A percentile compares a stretch with the other conserved stretches of the same genome.
phyloP scores from a whole-genome alignment of 2,113 vertebrate species.

The Sebastes schlegelii region DNA sequence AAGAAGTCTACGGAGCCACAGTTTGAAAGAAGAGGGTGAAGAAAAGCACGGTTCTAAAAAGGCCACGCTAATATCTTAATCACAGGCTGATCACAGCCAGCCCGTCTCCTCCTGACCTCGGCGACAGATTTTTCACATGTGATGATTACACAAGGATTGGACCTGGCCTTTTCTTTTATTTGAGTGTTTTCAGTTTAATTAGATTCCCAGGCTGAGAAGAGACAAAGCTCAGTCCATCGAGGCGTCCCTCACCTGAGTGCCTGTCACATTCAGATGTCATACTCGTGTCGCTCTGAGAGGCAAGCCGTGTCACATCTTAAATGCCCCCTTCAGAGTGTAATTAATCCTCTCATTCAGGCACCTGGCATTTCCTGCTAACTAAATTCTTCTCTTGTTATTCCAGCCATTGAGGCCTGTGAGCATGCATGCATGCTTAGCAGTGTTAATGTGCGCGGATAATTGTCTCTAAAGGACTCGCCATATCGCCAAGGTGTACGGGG shows the following conservation, averaged over 20 bases:
- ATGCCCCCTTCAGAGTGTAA: slow-evolving; percentile 60
- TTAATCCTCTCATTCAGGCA: slow-evolving; percentile 70
- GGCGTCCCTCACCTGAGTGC: slow-evolving; percentile 35
- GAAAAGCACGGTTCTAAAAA: slow-evolving; percentile 8
- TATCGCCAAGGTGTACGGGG: slow-evolving; percentile 40
- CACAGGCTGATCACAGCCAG: slow-evolving; percentile 44
- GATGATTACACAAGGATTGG: slow-evolving; percentile 31
- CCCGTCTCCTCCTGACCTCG: slow-evolving; percentile 8
- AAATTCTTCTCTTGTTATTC: slow-evolving; percentile 61
- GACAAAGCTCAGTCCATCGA: slow-evolving; percentile 30
- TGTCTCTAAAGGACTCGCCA: slow-evolving; percentile 62
- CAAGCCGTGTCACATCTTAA: slow-evolving; percentile 56
- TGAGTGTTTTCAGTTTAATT: slow-evolving; percentile 64
- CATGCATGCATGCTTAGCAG: slow-evolving; percentile 53
- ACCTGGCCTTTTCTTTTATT: slow-evolving; percentile 64
- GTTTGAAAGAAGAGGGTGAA: neutral
- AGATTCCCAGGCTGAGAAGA: slow-evolving; percentile 50
- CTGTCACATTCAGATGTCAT: slow-evolving; percentile 54
- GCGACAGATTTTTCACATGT: neutral
- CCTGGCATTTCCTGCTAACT: slow-evolving; percentile 49
- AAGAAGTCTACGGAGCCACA: slow-evolving; percentile 18
- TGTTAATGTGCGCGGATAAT: slow-evolving; percentile 63
- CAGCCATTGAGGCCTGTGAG: slow-evolving; percentile 48
- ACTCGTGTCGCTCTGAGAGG: slow-evolving; percentile 39
- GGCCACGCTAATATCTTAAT: slow-evolving; percentile 49